Evolutionary conservation across 2,888 invertebrate species (phyloP), one percentile per base, ranked within the genome.

Genomic region (Agrochola lota): DNA sequence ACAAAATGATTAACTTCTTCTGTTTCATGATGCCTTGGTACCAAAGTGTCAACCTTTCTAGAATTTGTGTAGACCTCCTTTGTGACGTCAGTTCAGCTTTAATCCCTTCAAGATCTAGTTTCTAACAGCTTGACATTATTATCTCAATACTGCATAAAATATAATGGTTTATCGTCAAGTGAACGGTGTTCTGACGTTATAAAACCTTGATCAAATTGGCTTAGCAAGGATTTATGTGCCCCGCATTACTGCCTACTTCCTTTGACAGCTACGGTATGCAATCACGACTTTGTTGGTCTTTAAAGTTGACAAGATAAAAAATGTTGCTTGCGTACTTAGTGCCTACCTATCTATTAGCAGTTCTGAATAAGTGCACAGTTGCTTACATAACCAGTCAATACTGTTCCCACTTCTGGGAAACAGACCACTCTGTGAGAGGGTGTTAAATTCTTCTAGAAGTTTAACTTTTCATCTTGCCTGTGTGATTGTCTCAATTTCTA

Each of bases 121-220:
- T 11, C 40, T 6, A 40, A 30, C 2, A 4, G 1, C 23, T n/a
- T 17, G n/a, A 8, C 6, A 55, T 59, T 69, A 55, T 62, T 63
- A 71, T 8, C 52, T 26, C 23, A n/a, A 64, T 20, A 30, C n/a
- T 40, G 23, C 35, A 67, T 81, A 67, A 40, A 67, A 67, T 76
- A 23, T 57, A 67, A 62, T 57, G 11, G 15, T 11, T 40, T 30
- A 59, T 0, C 30, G 12, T n/a, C 1, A 66, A 72, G 84, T 83
- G 83, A 83, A 72, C n/a, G 83, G 84, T 62, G 40, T 17, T 57
- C 60, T 55, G 23, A 55, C 68, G 30, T 23, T 17, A 9, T 26
- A 35, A 43, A 30, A 59, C 82, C 82, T 83, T 83, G 83, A 74
- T 74, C 52, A 74, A 66, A 79, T 83, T 64, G 68, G 23, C 74